Base-by-base conservation (phyloP, 2,888 invertebrate species). In the Cepaea hortensis region DNA sequence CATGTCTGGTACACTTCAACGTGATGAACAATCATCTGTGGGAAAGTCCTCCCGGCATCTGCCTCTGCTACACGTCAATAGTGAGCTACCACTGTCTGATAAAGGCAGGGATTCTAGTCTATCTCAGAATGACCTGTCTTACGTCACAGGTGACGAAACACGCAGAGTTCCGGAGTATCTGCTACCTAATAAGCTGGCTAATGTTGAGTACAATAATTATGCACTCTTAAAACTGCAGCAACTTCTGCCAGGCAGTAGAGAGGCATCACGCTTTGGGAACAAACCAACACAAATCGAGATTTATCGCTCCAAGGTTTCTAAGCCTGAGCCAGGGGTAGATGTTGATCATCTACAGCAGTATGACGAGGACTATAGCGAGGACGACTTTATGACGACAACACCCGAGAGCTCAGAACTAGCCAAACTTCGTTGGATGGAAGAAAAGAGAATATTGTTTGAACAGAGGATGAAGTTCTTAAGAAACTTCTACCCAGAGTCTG, bases 381-480 rank as follows among this genome's bases (percentile, higher is more conserved):
- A 72, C 7, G 23, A 70, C n/a, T 9, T 46, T 5, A 20, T 4
- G 7, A 76, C 46, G 20, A 79, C 75, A 2, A 79, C 75, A 48
- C 46, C 77, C 0, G 79, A 46, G 50, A 85, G 85, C 13, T 65
- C 79, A 55, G 85, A 85, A 55, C 11, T 85, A 68, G 85, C 75
- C 23, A 85, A 85, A 35, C 85, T 85, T 35, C 68, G 77, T n/a
- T 85, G 85, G 85, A 77, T 85, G 85, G 85, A 85, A 76, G 79
- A 85, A 68, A 77, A 85, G 35, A 65, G 79, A 77, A 46, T 77
- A 11, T 13, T 77, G 23, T 85, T 85, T 79, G 85, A 85, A 62
- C 20, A 76, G 35, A 84, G 35, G 46, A 62, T 84, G 75, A 68
- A 84, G n/a, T 84, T 76, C 18, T 18, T 76, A 3, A 35, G 76